phyloP scores from a whole-genome alignment of 2,888 invertebrate genomes.

The Ophioninae sp. region DNA sequence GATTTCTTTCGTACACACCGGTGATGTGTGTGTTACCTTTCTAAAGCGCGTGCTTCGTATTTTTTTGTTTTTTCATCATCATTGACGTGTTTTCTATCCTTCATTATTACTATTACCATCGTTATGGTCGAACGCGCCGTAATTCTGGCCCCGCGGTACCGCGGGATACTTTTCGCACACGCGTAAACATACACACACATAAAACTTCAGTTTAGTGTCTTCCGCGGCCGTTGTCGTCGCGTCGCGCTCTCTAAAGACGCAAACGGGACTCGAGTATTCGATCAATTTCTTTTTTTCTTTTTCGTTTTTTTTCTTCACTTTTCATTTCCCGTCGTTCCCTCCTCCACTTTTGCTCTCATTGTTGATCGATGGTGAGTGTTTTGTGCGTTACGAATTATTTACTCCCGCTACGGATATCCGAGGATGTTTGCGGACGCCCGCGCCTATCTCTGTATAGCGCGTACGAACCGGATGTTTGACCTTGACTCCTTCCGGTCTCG shows the following conservation, averaged over 20 bases:
- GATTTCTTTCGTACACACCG: neutral
- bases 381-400: conserved; percentile 6
- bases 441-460: neutral
- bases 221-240: too few relatives aligned
- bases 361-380: conserved; percentile 28
- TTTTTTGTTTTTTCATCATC: too few relatives aligned
- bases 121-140: conserved; percentile 14
- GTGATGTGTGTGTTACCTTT: too few relatives aligned
- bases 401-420: neutral
- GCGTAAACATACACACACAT: neutral
- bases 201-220: too few relatives aligned
- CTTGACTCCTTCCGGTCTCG: too few relatives aligned
- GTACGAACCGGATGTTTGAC: too few relatives aligned
- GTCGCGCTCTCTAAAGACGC: conserved; percentile 13
- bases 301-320: neutral
- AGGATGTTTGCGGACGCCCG: neutral
- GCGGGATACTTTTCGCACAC: conserved; percentile 1
- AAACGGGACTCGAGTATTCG: conserved; percentile 3
- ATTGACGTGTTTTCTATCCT: conserved; percentile 10
- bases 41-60: too few relatives aligned
- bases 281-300: neutral
- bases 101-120: neutral
- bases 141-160: conserved; percentile 1
- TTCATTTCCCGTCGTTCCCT: too few relatives aligned
- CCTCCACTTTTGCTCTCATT: too few relatives aligned